phyloP scores from a whole-genome alignment of 2,797 vertebrate genomes.

The Anniella stebbinsi region DNA sequence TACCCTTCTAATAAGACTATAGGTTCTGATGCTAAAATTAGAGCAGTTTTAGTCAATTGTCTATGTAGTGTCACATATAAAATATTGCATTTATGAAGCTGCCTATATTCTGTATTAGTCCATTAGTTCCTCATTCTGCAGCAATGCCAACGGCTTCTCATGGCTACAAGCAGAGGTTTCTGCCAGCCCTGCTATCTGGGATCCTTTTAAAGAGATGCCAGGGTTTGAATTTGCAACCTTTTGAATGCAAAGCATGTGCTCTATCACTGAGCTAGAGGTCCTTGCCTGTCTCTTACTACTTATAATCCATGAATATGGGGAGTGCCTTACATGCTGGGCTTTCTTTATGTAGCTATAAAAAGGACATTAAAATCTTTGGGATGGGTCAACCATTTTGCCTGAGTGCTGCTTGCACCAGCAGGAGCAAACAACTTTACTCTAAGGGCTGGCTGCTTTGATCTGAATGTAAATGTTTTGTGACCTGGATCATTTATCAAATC shows the following conservation, averaged over 20 bases:
- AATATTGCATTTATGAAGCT: neutral
- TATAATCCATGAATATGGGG: neutral
- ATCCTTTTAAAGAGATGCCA: neutral
- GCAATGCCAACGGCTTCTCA: neutral
- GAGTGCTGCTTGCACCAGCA: neutral
- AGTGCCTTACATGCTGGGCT: neutral
- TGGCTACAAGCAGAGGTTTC: neutral
- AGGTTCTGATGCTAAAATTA: neutral
- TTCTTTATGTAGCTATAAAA: neutral
- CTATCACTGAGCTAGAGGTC: neutral
- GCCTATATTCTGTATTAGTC: too few relatives aligned
- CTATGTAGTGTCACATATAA: neutral
- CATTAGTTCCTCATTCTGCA: too few relatives aligned
- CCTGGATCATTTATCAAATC: constrained; percentile 28
- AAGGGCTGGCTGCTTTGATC: neutral
- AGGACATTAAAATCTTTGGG: neutral
- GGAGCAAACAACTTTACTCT: neutral
- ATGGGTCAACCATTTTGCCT: constrained; percentile 16
- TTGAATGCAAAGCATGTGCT: neutral
- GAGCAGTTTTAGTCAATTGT: neutral
- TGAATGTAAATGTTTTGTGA: constrained; percentile 20
- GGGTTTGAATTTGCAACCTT: neutral
- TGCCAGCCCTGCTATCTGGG: too few relatives aligned
- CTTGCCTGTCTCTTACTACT: neutral
- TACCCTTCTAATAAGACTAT: neutral